Base-by-base conservation (phyloP, 2,888 invertebrate species). In the Marasmarcha lunaedactyla region DNA sequence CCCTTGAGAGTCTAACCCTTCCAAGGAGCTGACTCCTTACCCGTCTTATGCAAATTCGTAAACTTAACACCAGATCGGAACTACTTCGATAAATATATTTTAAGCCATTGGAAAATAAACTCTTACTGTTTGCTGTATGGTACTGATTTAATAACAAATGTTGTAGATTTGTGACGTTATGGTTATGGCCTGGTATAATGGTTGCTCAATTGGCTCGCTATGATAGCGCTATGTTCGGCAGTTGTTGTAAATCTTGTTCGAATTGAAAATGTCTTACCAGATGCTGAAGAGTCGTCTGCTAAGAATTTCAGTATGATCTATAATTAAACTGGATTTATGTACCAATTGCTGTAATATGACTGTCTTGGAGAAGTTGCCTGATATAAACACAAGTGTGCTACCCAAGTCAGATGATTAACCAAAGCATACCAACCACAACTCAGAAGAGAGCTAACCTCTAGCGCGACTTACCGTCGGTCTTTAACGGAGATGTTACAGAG, bases 1-100 rank as follows among this genome's bases (percentile, higher is more conserved):
- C 78, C 79, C 81, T 71, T 59, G 77, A 76, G 79, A 71, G 71
- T 71, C 66, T 64, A 78, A 79, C 81, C 81, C 81, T 79, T 83
- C 76, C 61, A 60, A 68, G 67, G 58, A 61, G 55, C 68, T 74
- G 79, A 74, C 81, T 78, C 68, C 71, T n/a, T n/a, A n/a, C n/a
- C n/a, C n/a, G 65, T 74, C 81, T 79, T 83, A 83, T 81, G 79
- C 73, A 83, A 79, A 83, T 83, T 76, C 71, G 56, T 65, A 65
- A 78, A 76, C 69, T 76, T 70, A 54, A 55, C 56, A 47, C 47
- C 44, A 43, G 41, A 44, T 47, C 43, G 36, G 36, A 50, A 54
- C 49, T 47, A 51, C 51, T 49, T 54, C 49, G 43, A 45, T 44
- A 51, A 50, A 40, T 36, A 37, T 39, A 13, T 4, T 15, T 3